phyloP scores from a whole-genome alignment of 2,888 invertebrate genomes.

The Diabrotica balteata region DNA sequence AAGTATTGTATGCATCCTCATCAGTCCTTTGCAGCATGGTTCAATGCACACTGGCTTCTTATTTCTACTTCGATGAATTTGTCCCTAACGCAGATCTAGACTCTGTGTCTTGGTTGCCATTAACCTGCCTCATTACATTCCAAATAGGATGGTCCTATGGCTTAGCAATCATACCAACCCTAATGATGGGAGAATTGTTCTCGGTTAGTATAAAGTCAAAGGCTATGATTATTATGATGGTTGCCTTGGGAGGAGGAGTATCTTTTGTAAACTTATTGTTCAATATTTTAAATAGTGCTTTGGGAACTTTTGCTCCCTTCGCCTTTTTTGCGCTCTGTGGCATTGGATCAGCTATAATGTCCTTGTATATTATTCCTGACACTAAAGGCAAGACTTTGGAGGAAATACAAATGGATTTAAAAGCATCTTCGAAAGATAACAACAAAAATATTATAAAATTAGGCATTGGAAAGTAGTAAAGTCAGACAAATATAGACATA shows the following conservation, averaged over 20 bases:
- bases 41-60: slow-evolving; percentile 33
- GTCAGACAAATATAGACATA: no score
- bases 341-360: slow-evolving; percentile 44
- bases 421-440: not conserved
- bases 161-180: slow-evolving; percentile 48
- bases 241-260: slow-evolving; percentile 44
- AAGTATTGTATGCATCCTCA: slow-evolving; percentile 43
- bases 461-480: not conserved
- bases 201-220: slow-evolving; percentile 52
- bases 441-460: not conserved
- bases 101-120: slow-evolving; percentile 48
- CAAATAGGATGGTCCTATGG: slow-evolving; percentile 46
- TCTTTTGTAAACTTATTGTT: slow-evolving; percentile 48
- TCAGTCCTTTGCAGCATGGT: slow-evolving; percentile 40
- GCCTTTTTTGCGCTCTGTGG: slow-evolving; percentile 47
- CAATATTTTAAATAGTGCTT: slow-evolving; percentile 46
- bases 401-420: slow-evolving; percentile 51
- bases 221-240: slow-evolving; percentile 46
- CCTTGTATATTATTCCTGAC: slow-evolving; percentile 52
- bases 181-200: slow-evolving; percentile 51
- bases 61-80: slow-evolving; percentile 45
- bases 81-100: slow-evolving; percentile 40
- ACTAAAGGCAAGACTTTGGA: slow-evolving; percentile 55
- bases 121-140: slow-evolving; percentile 49
- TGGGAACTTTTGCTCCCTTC: slow-evolving; percentile 52